Percentiles rank a stretch among this genome's conserved stretches.
These are phyloP conservation scores for Phortica variegata DNA, from an alignment of 1,140 invertebrate species.

Conservation along the genomic window DNA sequence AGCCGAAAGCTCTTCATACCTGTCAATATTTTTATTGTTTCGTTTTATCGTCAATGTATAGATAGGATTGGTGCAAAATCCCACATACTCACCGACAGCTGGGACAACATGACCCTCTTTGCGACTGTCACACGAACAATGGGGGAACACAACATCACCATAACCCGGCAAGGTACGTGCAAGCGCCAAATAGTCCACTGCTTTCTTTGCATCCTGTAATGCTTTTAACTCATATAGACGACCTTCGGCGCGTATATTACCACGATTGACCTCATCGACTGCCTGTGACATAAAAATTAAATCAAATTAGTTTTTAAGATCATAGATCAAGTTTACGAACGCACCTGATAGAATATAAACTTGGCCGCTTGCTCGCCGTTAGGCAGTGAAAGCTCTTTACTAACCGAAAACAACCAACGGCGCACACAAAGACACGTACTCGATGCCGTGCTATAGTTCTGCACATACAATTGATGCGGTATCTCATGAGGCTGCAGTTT, in stretches of 20 bases:
- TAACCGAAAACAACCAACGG: constrained; percentile 90
- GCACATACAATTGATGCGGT: constrained; percentile 96
- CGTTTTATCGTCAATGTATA: not conserved
- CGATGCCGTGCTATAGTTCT: constrained; percentile 98
- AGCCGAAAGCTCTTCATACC: constrained; percentile 73
- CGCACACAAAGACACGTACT: constrained; percentile 91
- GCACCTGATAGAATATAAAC: constrained; percentile 77
- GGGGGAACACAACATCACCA: constrained; percentile 89
- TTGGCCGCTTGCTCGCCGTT: constrained; percentile 65
- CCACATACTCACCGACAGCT: constrained; percentile 66
- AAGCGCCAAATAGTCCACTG: constrained; percentile 84
- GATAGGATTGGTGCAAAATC: too few species aligned
- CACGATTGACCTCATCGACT: constrained; percentile 92
- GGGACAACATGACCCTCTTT: constrained; percentile 90
- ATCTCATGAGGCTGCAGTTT: constrained; percentile 92
- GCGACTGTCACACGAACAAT: constrained; percentile 90
- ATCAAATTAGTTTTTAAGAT: not conserved
- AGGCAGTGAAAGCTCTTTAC: constrained; percentile 71
- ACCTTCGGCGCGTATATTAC: constrained; percentile 85
- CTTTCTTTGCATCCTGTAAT: constrained; percentile 84
- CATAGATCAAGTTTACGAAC: not conserved
- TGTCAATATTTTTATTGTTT: too few species aligned
- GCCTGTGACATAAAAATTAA: constrained; percentile 60
- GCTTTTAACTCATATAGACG: constrained; percentile 93
- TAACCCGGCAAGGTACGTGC: constrained; percentile 86